Evolutionary conservation across 2,888 invertebrate species (phyloP), one percentile per base, ranked within the genome.

Genomic region (Heteropelma amictum): DNA sequence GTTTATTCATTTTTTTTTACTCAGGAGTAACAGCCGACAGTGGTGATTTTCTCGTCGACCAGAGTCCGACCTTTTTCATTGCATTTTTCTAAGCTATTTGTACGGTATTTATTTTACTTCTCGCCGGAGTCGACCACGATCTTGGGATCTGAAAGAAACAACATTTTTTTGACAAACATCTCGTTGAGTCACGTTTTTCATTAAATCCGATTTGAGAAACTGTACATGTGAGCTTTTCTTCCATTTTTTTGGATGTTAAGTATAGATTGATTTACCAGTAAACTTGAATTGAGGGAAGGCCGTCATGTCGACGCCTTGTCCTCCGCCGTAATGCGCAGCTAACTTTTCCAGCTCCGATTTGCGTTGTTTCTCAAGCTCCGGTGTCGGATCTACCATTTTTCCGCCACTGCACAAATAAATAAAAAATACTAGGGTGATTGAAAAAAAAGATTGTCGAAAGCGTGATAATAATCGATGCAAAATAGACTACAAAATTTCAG

Each of bases 251-350:
- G n/a, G n/a, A n/a, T n/a, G n/a, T n/a, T n/a, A n/a, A n/a, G n/a
- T 5, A 40, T 28, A 8, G n/a, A 33, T 35, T 21, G 17, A 42
- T 12, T 76, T 84, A 88, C 89, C 96, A 21, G 92, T 91, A 84
- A 97, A 98, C 85, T 94, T 94, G 87, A 98, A 95, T 10, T 93
- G 87, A 8, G 98, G 98, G 89, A 98, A 98, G 89, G 96, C 92
- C 14, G 95, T 94, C 95, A 98, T 96, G 86, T 98, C 96, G 3
- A 92, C 92, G 45, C 95, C 96, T 8, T 92, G 86, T 61, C 93
- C 94, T 81, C 95, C 95, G 47, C 94, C 94, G 85, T 90, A 97
- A 80, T 94, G 94, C 83, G 92, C 94, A 61, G 95, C 93, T 33
- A 97, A 91, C 89, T 96, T 95, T 4, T 95, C 95, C 81, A 97